Conservation (phyloP, 1,140 invertebrate genomes). For the Druon quercuslanigerum region DNA sequence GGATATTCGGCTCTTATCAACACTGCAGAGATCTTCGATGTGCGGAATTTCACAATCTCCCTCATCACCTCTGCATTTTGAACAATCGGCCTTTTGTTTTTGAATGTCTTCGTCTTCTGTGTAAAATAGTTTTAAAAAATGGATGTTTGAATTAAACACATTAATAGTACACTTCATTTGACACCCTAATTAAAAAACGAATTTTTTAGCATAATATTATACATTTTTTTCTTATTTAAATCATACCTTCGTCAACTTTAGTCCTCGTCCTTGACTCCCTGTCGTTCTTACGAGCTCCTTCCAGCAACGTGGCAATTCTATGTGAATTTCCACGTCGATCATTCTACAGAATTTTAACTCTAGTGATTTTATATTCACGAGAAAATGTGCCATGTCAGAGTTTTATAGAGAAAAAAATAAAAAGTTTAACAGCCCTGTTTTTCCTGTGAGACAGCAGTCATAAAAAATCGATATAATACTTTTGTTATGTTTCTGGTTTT, state of each 20-base stretch:
- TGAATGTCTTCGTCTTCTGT: conserved; percentile 49
- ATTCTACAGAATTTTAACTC: not conserved
- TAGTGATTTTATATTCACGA: not conserved
- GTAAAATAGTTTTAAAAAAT: not conserved
- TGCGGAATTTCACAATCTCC: conserved; percentile 48
- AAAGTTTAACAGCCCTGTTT: not conserved
- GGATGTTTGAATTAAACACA: not conserved
- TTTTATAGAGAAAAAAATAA: not conserved
- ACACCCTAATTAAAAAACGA: no score
- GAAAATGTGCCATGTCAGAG: not conserved
- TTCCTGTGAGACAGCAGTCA: not conserved
- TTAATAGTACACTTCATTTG: no score
- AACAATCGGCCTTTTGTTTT: conserved; percentile 44
- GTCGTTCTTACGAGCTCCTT: not conserved
- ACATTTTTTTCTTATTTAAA: not conserved
- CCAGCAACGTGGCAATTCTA: not conserved
- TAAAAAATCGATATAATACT: not conserved
- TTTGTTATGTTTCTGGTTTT: no score
- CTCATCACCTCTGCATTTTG: conserved; percentile 49
- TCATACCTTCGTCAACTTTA: conserved; percentile 38
- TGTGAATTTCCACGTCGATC: conserved; percentile 9
- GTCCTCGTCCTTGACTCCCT: not conserved
- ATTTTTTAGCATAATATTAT: no score
- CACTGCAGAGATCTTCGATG: conserved; percentile 58
- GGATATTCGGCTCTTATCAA: conserved; percentile 58